These are phyloP conservation scores for Athene cunicularia DNA, from an alignment of 2,113 vertebrate species.

Conservation along the genomic window DNA sequence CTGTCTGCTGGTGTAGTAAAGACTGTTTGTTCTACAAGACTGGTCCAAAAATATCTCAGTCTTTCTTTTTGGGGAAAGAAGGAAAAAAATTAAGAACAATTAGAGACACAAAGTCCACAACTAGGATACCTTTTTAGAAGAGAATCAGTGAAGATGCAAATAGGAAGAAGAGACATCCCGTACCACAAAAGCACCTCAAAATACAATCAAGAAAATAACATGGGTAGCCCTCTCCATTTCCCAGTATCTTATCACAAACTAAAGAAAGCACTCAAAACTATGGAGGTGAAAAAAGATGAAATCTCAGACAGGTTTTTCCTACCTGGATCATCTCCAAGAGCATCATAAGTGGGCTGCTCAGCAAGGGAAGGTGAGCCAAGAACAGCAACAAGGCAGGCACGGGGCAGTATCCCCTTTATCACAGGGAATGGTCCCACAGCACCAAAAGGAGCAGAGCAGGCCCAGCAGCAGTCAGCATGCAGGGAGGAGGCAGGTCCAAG, in stretches of 20 bases:
- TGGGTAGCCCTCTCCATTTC: background rate
- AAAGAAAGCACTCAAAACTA: background rate
- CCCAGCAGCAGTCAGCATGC: background rate
- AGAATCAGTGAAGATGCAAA: background rate
- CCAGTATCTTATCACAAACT: background rate
- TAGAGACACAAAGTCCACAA: background rate
- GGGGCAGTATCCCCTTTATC: background rate
- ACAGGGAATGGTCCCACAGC: too few species aligned
- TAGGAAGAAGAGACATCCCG: background rate
- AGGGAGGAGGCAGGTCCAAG: background rate
- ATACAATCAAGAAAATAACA: background rate
- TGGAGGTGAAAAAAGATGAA: background rate
- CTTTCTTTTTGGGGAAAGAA: background rate
- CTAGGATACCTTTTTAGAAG: background rate
- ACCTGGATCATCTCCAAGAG: background rate
- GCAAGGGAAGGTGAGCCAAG: background rate
- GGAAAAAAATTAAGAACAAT: background rate
- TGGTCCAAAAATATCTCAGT: background rate
- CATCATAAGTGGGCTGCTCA: background rate
- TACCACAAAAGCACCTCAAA: background rate
- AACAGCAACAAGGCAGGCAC: background rate
- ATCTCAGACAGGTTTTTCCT: background rate
- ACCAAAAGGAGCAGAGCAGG: background rate
- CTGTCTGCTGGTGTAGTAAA: background rate
- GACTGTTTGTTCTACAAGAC: background rate